These are phyloP conservation scores for Scarus forsteni DNA, from an alignment of 2,797 vertebrate species.

Conservation along the genomic window DNA sequence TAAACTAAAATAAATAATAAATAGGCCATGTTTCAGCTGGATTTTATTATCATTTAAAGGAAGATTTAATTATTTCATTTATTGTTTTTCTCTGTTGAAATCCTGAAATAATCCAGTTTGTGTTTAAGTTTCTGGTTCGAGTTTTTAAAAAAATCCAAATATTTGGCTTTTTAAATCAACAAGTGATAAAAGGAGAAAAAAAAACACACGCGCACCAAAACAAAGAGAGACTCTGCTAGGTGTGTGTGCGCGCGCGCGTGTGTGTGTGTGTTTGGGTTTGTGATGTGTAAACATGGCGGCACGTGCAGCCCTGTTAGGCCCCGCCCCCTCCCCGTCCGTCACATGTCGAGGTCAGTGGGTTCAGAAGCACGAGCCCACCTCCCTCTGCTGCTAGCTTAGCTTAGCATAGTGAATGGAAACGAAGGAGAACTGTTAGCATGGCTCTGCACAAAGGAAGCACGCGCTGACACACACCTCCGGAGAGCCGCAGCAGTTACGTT, in stretches of 20 bases:
- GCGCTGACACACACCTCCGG: not conserved
- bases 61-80: no score
- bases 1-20: no score
- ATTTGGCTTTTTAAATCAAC: not conserved
- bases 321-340: constrained; percentile 1
- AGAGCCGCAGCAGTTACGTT: not conserved
- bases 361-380: not conserved
- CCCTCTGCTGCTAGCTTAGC: constrained; percentile 11
- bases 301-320: not conserved
- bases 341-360: constrained; percentile 5
- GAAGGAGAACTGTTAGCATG: not conserved
- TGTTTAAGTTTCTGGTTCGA: no score
- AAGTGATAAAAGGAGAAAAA: not conserved
- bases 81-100: no score
- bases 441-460: not conserved
- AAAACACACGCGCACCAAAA: no score
- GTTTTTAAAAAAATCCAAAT: no score
- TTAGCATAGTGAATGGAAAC: not conserved
- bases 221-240: not conserved
- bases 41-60: no score
- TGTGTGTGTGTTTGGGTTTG: not conserved
- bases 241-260: not conserved
- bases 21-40: no score
- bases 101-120: no score
- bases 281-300: not conserved